Percentiles rank a stretch among this genome's conserved stretches.
These are phyloP conservation scores for Coreoperca whiteheadi DNA, from an alignment of 2,113 vertebrate species.

Conservation along the genomic window DNA sequence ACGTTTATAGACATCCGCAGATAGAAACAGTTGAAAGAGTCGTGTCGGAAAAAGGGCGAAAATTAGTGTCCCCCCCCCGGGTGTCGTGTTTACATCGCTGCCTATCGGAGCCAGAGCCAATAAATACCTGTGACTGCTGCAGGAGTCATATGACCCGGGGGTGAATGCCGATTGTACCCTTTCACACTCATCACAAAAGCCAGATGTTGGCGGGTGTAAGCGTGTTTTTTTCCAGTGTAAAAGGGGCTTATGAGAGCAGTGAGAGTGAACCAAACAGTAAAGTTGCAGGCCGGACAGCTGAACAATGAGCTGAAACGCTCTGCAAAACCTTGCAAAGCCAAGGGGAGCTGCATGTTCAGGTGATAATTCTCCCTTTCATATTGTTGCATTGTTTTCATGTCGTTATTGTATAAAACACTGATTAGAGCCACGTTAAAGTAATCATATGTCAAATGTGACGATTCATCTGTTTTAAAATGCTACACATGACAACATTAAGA, in stretches of 20 bases:
- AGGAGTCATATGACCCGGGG: too few relatives aligned
- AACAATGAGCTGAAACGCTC: neutral
- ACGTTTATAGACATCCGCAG: too few relatives aligned
- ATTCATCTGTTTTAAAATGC: constrained; percentile 21
- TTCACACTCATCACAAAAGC: too few relatives aligned
- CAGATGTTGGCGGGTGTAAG: too few relatives aligned
- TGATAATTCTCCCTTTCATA: neutral
- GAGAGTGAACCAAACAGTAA: neutral
- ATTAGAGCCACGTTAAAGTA: neutral
- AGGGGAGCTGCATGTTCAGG: neutral
- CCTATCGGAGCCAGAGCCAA: too few relatives aligned
- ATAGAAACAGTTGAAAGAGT: too few relatives aligned
- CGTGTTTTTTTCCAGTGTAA: too few relatives aligned
- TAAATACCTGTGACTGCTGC: too few relatives aligned
- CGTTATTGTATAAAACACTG: neutral
- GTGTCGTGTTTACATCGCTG: too few relatives aligned
- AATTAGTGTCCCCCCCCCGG: too few relatives aligned
- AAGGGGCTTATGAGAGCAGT: neutral
- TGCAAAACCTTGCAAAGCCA: neutral
- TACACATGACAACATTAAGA: constrained; percentile 8
- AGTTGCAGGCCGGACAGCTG: neutral
- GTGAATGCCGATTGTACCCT: too few relatives aligned
- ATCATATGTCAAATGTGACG: constrained; percentile 5
- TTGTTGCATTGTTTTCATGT: neutral
- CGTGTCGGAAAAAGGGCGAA: too few relatives aligned